These are phyloP conservation scores for Prosopocoilus inquinatus DNA, from an alignment of 2,888 invertebrate genomes.

Conservation along the genomic window DNA sequence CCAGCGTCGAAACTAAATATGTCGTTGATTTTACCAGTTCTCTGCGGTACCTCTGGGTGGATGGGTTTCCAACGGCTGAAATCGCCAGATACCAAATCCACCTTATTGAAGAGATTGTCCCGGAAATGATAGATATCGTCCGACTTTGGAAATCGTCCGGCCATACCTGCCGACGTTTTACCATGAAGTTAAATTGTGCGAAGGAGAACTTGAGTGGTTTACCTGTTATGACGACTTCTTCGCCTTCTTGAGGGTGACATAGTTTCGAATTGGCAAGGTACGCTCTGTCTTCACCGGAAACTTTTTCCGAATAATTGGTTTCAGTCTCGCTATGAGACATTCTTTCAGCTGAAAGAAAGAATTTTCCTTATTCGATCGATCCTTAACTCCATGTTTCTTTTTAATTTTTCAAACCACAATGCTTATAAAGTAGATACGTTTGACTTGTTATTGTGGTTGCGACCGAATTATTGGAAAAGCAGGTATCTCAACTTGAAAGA, in stretches of 20 bases:
- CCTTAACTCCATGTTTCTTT: not conserved
- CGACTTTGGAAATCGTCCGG: constrained; percentile 77
- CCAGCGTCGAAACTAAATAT: constrained; percentile 57
- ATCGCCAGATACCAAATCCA: constrained; percentile 82
- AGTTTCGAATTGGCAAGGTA: not conserved
- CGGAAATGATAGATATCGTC: constrained; percentile 69
- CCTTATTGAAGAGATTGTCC: constrained; percentile 70
- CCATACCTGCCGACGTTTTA: constrained; percentile 57
- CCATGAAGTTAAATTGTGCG: too few species aligned
- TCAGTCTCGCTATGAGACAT: too few species aligned
- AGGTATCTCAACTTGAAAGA: too few species aligned
- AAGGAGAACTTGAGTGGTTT: too few species aligned
- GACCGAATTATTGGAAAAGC: too few species aligned
- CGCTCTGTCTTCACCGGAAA: too few species aligned
- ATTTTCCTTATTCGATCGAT: too few species aligned
- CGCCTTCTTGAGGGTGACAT: constrained; percentile 50
- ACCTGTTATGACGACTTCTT: constrained; percentile 67
- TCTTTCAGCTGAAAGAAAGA: too few species aligned
- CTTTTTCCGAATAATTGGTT: too few species aligned
- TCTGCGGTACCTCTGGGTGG: constrained; percentile 58
- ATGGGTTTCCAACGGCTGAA: constrained; percentile 72
- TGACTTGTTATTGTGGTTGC: too few species aligned
- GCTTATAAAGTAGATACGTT: too few species aligned
- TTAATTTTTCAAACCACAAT: not conserved
- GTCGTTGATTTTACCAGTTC: constrained; percentile 65